These are phyloP conservation scores for Papilio protenor DNA, from an alignment of 2,888 invertebrate genomes.

Conservation along the genomic window DNA sequence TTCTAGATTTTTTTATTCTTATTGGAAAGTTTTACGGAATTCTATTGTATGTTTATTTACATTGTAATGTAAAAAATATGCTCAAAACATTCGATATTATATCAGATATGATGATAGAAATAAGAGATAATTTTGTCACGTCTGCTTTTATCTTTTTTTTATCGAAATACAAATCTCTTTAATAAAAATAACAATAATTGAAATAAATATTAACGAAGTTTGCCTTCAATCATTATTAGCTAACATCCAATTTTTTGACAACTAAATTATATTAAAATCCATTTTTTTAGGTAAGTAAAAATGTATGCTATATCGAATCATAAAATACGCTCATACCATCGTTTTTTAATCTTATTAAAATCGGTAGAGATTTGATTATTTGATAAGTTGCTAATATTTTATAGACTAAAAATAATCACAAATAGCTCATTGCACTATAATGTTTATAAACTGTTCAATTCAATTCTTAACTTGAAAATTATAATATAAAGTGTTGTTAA, in stretches of 20 bases:
- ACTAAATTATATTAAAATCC: no score
- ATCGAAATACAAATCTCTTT: background rate
- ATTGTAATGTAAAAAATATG: background rate
- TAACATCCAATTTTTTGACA: no score
- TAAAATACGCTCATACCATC: background rate
- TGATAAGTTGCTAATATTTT: no score
- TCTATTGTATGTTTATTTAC: background rate
- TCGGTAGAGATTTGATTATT: no score
- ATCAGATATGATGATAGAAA: background rate
- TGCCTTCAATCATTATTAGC: no score
- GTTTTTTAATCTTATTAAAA: background rate
- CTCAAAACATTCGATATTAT: background rate
- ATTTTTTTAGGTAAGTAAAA: background rate
- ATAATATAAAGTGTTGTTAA: background rate
- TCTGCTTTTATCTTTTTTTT: background rate
- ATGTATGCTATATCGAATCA: background rate
- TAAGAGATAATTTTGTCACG: constrained; percentile 5
- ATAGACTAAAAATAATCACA: no score
- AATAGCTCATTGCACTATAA: no score
- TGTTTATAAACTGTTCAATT: no score
- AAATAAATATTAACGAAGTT: no score
- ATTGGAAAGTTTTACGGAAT: background rate
- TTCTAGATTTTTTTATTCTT: background rate
- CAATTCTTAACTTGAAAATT: no score
- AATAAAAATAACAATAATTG: background rate